phyloP scores from a whole-genome alignment of 2,797 vertebrate genomes.

The Hirundo rustica region DNA sequence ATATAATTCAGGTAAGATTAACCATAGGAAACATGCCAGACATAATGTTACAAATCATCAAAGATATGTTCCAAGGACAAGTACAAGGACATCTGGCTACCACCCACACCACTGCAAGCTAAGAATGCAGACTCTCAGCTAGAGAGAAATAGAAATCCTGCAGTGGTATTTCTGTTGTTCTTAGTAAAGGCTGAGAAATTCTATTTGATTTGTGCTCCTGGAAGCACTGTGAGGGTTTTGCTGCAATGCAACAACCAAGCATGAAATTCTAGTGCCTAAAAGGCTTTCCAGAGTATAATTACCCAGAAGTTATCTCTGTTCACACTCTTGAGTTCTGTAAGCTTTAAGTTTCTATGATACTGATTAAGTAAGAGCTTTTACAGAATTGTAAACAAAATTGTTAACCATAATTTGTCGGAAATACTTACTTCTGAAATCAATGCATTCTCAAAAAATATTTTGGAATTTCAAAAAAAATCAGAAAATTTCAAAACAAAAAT shows the following conservation, averaged over 20 bases:
- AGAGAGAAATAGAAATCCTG: not conserved
- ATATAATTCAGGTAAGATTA: not conserved
- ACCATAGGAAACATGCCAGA: not conserved
- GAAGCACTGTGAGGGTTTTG: not conserved
- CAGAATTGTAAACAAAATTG: not conserved
- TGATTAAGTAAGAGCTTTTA: not conserved
- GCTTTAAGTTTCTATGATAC: not conserved
- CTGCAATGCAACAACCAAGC: constrained; percentile 3
- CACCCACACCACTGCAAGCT: not conserved
- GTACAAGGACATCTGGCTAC: not conserved
- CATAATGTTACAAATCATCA: not conserved
- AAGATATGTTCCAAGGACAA: not conserved
- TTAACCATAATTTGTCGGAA: not conserved
- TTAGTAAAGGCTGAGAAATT: not conserved
- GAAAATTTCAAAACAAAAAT: not conserved
- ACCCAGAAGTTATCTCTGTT: not conserved
- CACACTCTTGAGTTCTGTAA: not conserved
- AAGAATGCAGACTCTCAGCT: not conserved
- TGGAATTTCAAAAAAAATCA: not conserved
- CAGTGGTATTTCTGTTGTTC: not conserved
- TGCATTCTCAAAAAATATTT: not conserved
- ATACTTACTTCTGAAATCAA: not conserved
- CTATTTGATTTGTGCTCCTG: not conserved
- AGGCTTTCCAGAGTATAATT: not conserved
- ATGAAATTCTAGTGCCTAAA: not conserved